phyloP scores from a whole-genome alignment of 92 coral and sea anemone genomes.

The Ricordea florida region DNA sequence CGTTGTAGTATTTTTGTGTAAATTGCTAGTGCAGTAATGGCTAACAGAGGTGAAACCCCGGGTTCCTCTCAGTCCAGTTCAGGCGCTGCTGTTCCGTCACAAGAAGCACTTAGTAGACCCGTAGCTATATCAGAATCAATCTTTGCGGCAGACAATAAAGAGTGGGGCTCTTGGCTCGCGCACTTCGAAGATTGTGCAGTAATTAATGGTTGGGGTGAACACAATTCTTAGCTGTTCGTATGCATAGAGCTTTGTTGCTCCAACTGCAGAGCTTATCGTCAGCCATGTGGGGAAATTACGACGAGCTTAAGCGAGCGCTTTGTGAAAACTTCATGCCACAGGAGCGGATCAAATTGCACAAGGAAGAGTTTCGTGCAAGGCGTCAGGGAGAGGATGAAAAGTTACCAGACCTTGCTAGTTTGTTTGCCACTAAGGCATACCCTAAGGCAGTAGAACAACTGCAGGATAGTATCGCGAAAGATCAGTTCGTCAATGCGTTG shows the following conservation, averaged over 20 bases:
- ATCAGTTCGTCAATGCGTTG: conserved; percentile 34
- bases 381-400: neutral
- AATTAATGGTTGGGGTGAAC: neutral
- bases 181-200: neutral
- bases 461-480: conserved; percentile 20
- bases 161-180: neutral
- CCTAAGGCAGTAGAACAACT: neutral
- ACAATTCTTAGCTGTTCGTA: neutral
- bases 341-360: neutral
- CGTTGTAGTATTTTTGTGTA: neutral
- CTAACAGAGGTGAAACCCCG: neutral
- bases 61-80: neutral
- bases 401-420: conserved; percentile 4
- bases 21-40: no score
- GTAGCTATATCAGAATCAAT: neutral
- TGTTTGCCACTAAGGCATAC: neutral
- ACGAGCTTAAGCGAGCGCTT: neutral
- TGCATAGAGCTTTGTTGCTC: conserved; percentile 6
- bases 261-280: neutral
- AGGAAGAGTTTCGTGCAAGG: neutral
- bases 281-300: neutral
- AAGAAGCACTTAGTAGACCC: neutral
- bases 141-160: neutral
- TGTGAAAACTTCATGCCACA: neutral
- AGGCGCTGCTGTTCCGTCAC: neutral